Conservation (phyloP, 2,113 vertebrate genomes). For the Axis porcinus region DNA sequence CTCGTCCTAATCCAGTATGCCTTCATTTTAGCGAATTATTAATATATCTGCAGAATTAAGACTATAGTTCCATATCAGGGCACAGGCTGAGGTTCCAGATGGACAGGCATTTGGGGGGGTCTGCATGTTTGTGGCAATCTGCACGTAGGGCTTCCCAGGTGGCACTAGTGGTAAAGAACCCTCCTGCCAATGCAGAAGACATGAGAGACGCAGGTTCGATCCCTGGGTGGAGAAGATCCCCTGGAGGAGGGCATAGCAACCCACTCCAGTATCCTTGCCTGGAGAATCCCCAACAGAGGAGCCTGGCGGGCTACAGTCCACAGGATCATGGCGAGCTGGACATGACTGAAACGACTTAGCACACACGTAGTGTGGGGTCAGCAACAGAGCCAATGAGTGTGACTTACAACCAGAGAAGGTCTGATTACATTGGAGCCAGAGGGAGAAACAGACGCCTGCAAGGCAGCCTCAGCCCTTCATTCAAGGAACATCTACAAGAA, state of each 20-base stretch:
- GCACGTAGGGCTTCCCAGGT: not conserved
- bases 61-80: not conserved
- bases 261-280: not conserved
- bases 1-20: not conserved
- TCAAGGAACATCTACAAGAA: not conserved
- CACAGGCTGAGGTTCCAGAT: not conserved
- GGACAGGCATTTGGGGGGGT: not conserved
- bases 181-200: not conserved
- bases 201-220: not conserved
- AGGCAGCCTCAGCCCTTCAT: not conserved
- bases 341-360: not conserved
- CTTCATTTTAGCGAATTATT: not conserved
- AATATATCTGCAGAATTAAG: not conserved
- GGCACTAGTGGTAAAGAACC: not conserved
- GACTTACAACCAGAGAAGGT: too few species aligned
- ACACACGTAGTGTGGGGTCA: not conserved
- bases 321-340: not conserved
- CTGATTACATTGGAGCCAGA: too few species aligned
- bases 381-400: not conserved
- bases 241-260: not conserved
- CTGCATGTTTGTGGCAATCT: not conserved
- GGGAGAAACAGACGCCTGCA: not conserved
- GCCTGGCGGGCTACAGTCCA: not conserved
- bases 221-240: not conserved
- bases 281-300: not conserved